Evolutionary conservation across 2,797 vertebrate species (phyloP).

Genomic region (Ammospiza maritima): DNA sequence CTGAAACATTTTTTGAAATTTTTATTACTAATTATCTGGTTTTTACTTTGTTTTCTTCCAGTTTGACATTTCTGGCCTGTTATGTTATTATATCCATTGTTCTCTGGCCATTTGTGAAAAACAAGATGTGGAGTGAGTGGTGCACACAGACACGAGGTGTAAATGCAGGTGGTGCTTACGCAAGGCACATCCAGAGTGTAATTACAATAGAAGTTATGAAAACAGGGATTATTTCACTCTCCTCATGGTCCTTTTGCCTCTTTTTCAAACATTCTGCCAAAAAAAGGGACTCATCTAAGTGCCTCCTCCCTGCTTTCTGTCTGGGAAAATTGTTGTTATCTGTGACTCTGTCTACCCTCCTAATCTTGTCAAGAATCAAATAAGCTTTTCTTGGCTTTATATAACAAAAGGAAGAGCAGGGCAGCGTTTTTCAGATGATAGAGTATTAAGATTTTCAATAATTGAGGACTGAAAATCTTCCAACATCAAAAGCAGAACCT

Average conservation of each 20-base stretch:
- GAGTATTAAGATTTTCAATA: background rate
- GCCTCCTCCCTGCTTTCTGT: background rate
- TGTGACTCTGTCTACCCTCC: background rate
- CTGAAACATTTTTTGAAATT: background rate
- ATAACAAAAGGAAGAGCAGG: background rate
- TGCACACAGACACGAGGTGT: fast-evolving
- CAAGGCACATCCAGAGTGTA: background rate
- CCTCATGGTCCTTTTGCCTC: background rate
- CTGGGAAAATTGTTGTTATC: background rate
- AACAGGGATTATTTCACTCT: background rate
- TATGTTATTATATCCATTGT: background rate
- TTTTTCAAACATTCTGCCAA: background rate
- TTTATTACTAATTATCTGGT: background rate
- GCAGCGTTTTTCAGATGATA: background rate
- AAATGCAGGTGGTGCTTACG: background rate
- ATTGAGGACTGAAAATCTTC: background rate
- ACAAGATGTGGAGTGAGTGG: background rate
- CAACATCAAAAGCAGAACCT: background rate
- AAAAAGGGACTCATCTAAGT: background rate
- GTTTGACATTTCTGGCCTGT: background rate
- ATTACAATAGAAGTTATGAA: background rate
- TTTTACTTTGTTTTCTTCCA: background rate
- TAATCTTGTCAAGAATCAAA: background rate
- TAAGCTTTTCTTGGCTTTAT: background rate
- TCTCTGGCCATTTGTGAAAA: background rate